phyloP scores from a whole-genome alignment of 2,113 vertebrate genomes.

The Scatophagus argus region DNA sequence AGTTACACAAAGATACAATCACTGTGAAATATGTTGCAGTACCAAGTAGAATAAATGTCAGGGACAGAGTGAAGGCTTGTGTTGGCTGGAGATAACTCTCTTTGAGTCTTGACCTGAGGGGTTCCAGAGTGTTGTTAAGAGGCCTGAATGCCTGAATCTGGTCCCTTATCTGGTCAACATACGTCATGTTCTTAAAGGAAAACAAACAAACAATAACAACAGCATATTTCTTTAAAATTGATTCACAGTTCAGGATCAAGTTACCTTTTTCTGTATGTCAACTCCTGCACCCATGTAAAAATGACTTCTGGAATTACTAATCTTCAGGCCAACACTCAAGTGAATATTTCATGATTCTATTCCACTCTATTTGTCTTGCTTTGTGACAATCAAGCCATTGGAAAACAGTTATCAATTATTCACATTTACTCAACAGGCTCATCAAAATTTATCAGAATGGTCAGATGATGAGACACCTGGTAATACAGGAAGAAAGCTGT shows the following conservation, averaged over 20 bases:
- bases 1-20: constrained; percentile 24
- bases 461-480: constrained; percentile 58
- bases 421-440: constrained; percentile 90
- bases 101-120: constrained; percentile 59
- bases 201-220: background rate
- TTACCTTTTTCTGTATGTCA: constrained; percentile 27
- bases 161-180: constrained; percentile 50
- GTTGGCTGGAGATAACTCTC: constrained; percentile 50
- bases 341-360: constrained; percentile 98
- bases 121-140: constrained; percentile 28
- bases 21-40: constrained; percentile 28
- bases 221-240: background rate
- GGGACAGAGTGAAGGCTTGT: constrained; percentile 33
- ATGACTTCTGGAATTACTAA: constrained; percentile 91
- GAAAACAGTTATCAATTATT: constrained; percentile 97
- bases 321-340: constrained; percentile 90
- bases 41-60: constrained; percentile 64
- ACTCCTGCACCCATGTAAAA: constrained; percentile 81
- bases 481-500: constrained; percentile 58
- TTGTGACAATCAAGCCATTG: constrained; percentile 95
- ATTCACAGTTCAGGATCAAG: constrained; percentile 58
- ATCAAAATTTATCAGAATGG: constrained; percentile 87
- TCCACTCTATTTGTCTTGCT: constrained; percentile 96
- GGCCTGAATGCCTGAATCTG: constrained; percentile 33
- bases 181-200: constrained; percentile 14